Conservation (phyloP, 30 jellyfish, hydroid and myxozoan species). For the Hydractinia echinata region DNA sequence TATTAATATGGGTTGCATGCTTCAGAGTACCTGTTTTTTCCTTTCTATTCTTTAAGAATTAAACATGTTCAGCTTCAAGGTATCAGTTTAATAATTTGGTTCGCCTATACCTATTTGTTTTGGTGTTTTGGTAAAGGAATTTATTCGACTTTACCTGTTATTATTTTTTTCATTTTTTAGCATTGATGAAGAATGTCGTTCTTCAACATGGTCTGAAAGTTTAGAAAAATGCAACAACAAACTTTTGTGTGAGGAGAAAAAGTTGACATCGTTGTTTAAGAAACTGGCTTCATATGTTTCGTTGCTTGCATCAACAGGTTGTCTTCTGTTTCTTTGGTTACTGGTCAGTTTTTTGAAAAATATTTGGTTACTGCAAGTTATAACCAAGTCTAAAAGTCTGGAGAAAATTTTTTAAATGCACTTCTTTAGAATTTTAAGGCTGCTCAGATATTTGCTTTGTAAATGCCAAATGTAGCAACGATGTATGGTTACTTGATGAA, state of each 20-base stretch:
- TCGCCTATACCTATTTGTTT: too few species aligned
- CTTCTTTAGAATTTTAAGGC: too few species aligned
- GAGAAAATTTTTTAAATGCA: not conserved
- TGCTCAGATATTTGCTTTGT: too few species aligned
- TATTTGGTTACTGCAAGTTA: slow-evolving; percentile 37
- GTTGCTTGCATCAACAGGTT: slow-evolving; percentile 49
- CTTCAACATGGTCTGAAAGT: slow-evolving; percentile 51
- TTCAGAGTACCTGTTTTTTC: too few species aligned
- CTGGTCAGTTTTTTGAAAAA: slow-evolving; percentile 44
- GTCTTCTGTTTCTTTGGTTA: not conserved
- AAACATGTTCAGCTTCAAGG: too few species aligned
- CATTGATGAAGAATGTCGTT: slow-evolving; percentile 61
- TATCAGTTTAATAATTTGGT: too few species aligned
- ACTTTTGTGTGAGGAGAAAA: slow-evolving; percentile 24
- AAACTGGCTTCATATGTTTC: slow-evolving; percentile 39
- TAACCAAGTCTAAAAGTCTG: slow-evolving; percentile 20
- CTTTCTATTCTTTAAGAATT: too few species aligned
- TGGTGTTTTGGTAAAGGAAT: not conserved
- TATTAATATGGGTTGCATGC: too few species aligned
- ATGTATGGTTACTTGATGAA: too few species aligned
- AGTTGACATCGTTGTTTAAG: slow-evolving; percentile 37
- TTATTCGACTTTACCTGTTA: not conserved
- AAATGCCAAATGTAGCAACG: too few species aligned
- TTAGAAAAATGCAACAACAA: slow-evolving; percentile 44
- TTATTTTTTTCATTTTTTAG: slow-evolving; percentile 28